Evolutionary conservation across 2,797 vertebrate species (phyloP), one percentile per base, ranked within the genome.

Genomic region (Xenentodon cancila): DNA sequence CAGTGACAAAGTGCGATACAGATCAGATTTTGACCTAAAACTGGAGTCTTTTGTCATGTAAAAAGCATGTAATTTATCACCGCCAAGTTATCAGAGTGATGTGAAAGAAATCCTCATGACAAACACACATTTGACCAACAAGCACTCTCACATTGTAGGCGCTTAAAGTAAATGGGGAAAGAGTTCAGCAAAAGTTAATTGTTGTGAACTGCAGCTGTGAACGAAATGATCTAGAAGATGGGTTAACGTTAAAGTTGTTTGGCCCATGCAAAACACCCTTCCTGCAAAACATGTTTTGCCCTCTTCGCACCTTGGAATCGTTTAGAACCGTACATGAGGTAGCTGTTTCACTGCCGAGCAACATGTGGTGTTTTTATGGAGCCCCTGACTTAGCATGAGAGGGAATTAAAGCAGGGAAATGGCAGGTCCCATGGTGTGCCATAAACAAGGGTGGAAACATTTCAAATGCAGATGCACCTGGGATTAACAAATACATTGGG

Each of bases 331-430:
- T 79, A 79, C 73, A 75, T 76, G 81, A 90, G 86, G 88, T 89
- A 89, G 90, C 84, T 42, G 68, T 87, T 91, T 90, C 88, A 88
- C 63, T 74, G 79, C 81, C 55, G 71, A 82, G 80, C 88, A 93
- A 92, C 90, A 93, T 92, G 88, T 93, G 89, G 86, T 59, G 48
- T 69, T 91, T 94, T 93, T 92, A 93, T 91, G 77, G 91, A 88
- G 81, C 32, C 68, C 79, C 81, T 83, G 81, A 87, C 80, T 85
- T 81, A 86, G 84, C 87, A 90, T 78, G 80, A 74, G 88, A 89
- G 79, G 84, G 84, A 84, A 92, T 91, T 88, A 90, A 90, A 88
- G 90, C 77, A 75, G 90, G 87, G 88, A 91, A 93, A 92, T 84
- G 84, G 85, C 87, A 90, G 83, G 87, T 92, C 91, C 91, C 89